Evolutionary conservation across 2,113 vertebrate genomes (phyloP), one percentile per base, ranked within the genome.

Genomic region (Pituophis catenifer): DNA sequence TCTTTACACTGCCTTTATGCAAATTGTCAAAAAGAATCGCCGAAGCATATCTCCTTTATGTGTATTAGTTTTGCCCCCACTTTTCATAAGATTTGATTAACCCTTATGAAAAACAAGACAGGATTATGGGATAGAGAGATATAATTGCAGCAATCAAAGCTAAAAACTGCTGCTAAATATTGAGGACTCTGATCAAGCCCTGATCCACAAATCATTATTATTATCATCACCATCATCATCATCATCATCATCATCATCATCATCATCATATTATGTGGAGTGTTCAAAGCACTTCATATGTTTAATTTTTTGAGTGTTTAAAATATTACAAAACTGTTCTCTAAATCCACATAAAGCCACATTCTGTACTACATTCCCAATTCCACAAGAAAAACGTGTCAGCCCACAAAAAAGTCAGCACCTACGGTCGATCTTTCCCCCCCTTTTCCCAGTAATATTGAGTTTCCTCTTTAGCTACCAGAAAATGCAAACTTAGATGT

Each of bases 351-450:
- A 9, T 12, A 9, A 92, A 88, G 11, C n/a, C 48, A 88, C 91
- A 92, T 88, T 91, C 75, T 91, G 13, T 57, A 85, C 54, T 88
- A 15, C 48, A 33, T 65, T 85, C 65, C 10, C 65, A 85, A 57
- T 81, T 89, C 59, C 52, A 81, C 62, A 55, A 9, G 19, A 24
- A 15, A 57, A 89, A 92, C 52, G 54, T 75, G 29, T 54, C 65
- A 92, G 89, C 33, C 81, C 87, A 86, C 57, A 93, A 89, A 92
- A 94, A 89, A 92, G 90, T 90, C 85, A 86, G 53, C 44, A 75
- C 86, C 52, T 57, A 90, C 12, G 52, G 54, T 52, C 57, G 89
- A 86, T 33, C 10, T 29, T 8, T 9, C 3, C 38, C 38, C 50
- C 7, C n/a, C 2, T 89, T 92, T 91, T 62, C 75, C 91, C 75